Evolutionary conservation across 2,797 vertebrate species (phyloP), one percentile per base, ranked within the genome.

Genomic region (Phrynocephalus guinanensis): DNA sequence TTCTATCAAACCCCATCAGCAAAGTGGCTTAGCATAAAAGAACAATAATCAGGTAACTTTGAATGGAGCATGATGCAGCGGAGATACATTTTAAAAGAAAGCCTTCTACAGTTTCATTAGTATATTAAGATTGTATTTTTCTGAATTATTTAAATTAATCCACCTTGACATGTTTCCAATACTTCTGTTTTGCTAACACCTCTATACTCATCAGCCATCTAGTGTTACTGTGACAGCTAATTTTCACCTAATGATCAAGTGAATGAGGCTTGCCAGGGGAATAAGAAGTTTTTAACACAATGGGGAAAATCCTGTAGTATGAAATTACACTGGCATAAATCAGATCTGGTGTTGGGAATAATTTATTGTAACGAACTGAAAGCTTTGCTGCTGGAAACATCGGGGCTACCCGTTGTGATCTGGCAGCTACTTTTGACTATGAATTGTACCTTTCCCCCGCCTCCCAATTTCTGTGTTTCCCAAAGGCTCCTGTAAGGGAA

Each of bases 1-100:
- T 80, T 80, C 2, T 82, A 88, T 85, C 87, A 79, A 91, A 84
- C 7, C 56, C 50, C 13, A 77, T 15, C 22, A 15, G 13, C 73
- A 30, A 72, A 87, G 24, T 67, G 6, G 73, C 50, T 87, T 79
- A 15, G 16, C 86, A 3, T 16, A 10, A 68, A 72, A 83, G 56
- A 6, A 63, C 18, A 63, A 63, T 63, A 63, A 63, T 20, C 18
- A 20, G 16, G 20, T 63, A 10, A 76, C 9, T 76, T 24, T 48
- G 22, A 24, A 48, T 10, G 10, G 6, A 7, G 20, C 24, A 83
- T 30, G 26, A 6, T 83, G 28, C 60, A 76, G 7, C 6, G 2
- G 6, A 13, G 18, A 77, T 48, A 4, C 9, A n/a, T 48, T 20
- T 38, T 16, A 38, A 73, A 73, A 33, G 1, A 33, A 73, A 7